Conservation (phyloP, 2,888 invertebrate genomes). For the Seira ritae region DNA sequence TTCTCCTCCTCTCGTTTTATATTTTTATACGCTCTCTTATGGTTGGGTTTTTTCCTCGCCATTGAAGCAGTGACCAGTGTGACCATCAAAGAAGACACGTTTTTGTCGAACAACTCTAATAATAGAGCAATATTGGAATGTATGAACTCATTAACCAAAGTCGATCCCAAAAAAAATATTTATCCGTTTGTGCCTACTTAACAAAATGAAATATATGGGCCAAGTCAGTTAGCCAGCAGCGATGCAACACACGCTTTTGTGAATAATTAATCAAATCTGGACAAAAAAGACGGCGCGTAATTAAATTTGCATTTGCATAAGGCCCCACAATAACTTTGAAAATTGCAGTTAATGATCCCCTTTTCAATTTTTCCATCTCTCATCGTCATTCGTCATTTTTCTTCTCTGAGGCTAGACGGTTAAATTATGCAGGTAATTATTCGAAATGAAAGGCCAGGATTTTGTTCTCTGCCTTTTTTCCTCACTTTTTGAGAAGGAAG, state of each 20-base stretch:
- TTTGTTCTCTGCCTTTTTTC: constrained; percentile 10
- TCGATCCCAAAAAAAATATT: constrained; percentile 13
- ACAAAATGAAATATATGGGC: constrained; percentile 14
- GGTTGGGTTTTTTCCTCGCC: neutral
- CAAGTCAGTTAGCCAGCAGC: no score
- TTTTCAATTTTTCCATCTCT: neutral
- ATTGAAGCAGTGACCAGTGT: constrained; percentile 7
- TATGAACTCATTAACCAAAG: constrained; percentile 16
- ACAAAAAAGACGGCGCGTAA: constrained; percentile 17
- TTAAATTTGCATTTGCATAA: constrained; percentile 17
- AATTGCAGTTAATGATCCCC: constrained; percentile 7
- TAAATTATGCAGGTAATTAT: constrained; percentile 2
- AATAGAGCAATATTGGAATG: constrained; percentile 5
- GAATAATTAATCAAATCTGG: constrained; percentile 18
- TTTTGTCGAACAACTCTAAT: constrained; percentile 21
- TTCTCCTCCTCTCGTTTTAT: neutral
- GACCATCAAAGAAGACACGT: constrained; percentile 21
- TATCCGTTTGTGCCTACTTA: constrained; percentile 3
- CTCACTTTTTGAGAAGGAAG: constrained; percentile 42
- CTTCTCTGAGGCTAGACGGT: neutral
- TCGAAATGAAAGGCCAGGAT: constrained; percentile 10
- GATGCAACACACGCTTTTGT: neutral
- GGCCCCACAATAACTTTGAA: neutral
- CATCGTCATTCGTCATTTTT: no score
- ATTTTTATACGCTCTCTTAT: neutral